phyloP scores from a whole-genome alignment of 2,113 vertebrate species.

The Mastomys natalensis region DNA sequence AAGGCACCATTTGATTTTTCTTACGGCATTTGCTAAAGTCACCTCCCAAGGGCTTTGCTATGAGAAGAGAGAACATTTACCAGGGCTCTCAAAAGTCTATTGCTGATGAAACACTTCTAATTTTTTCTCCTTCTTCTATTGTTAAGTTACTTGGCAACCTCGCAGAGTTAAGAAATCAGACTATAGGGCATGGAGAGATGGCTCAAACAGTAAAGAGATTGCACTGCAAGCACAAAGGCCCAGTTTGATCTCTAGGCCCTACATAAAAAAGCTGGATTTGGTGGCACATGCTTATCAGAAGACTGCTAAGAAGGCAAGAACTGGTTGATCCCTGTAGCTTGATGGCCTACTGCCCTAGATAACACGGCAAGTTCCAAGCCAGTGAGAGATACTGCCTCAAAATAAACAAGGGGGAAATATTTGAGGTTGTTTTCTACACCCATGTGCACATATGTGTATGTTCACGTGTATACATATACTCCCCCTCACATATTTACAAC shows the following conservation, averaged over 20 bases:
- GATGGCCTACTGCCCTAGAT: not conserved
- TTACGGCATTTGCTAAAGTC: not conserved
- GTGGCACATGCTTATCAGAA: not conserved
- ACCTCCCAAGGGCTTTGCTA: not conserved
- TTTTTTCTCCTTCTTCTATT: constrained; percentile 60
- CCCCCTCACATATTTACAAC: not conserved
- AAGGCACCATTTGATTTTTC: not conserved
- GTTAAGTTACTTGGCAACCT: constrained; percentile 81
- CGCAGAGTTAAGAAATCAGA: constrained; percentile 84
- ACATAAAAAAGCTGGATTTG: not conserved
- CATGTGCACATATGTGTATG: not conserved
- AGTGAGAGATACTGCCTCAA: not conserved
- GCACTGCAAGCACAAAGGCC: not conserved
- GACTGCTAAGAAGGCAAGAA: not conserved
- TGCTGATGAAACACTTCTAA: not conserved
- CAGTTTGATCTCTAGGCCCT: not conserved
- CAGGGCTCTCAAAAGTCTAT: constrained; percentile 64
- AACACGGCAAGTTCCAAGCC: not conserved
- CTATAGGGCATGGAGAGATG: not conserved
- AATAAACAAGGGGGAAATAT: not conserved
- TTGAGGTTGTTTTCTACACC: not conserved
- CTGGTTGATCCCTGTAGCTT: not conserved
- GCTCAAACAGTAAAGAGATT: not conserved
- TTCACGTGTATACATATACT: not conserved
- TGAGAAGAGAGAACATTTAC: constrained; percentile 45